Evolutionary conservation across 2,888 invertebrate genomes (phyloP).

Genomic region (Hyposoter didymator): DNA sequence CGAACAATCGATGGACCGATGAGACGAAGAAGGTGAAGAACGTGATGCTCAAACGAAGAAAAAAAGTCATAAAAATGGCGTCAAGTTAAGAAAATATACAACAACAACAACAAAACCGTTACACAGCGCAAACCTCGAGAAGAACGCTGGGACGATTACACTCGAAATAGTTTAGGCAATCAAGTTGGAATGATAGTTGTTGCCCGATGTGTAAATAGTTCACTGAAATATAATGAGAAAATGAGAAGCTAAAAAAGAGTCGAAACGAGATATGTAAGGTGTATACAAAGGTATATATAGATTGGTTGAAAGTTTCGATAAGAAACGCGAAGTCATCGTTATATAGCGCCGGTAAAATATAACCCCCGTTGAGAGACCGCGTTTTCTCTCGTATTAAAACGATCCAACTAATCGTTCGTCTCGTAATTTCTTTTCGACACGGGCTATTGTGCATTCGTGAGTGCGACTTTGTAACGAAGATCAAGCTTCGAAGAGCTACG

Average conservation of each 20-base stretch:
- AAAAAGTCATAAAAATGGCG: conserved; percentile 41
- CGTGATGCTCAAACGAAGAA: conserved; percentile 51
- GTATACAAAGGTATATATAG: conserved; percentile 3
- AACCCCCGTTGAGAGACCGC: conserved; percentile 30
- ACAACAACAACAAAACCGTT: conserved; percentile 32
- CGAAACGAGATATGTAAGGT: conserved; percentile 29
- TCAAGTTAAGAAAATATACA: conserved; percentile 33
- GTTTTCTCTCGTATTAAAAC: conserved; percentile 65
- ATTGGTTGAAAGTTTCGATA: conserved; percentile 29
- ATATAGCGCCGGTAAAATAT: conserved; percentile 47
- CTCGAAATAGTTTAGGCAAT: conserved; percentile 26
- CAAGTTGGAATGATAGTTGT: conserved; percentile 31
- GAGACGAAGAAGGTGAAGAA: conserved; percentile 50
- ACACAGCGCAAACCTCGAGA: background rate
- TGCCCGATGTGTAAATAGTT: conserved; percentile 52
- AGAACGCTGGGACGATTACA: background rate
- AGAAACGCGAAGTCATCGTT: conserved; percentile 54
- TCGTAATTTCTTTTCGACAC: conserved; percentile 79
- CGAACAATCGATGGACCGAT: conserved; percentile 45
- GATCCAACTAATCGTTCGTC: conserved; percentile 79
- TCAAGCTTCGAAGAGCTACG: conserved; percentile 3
- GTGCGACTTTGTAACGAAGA: conserved; percentile 22
- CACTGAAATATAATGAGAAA: conserved; percentile 56
- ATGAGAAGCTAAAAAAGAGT: conserved; percentile 58
- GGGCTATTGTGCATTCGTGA: conserved; percentile 74